Conservation (phyloP, 2,113 vertebrate species). For the Percopsis transmontana region DNA sequence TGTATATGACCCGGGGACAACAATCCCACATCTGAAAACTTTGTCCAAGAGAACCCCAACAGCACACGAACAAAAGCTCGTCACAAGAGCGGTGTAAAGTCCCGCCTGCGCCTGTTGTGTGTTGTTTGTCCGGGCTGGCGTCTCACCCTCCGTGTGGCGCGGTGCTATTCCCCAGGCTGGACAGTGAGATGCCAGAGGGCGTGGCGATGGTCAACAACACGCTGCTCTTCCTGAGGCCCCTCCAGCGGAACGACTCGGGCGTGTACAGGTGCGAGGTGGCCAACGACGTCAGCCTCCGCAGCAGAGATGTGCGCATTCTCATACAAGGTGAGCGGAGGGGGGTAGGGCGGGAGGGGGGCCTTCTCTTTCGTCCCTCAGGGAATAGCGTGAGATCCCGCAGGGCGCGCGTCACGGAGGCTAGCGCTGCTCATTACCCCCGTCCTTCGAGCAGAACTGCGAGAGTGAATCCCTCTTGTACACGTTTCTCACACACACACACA, state of each 20-base stretch:
- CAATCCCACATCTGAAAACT: too few relatives aligned
- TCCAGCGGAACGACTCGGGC: slow-evolving; percentile 92
- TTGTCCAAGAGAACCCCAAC: too few relatives aligned
- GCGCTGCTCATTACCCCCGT: slow-evolving; percentile 56
- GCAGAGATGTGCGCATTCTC: slow-evolving; percentile 88
- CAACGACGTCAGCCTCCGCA: slow-evolving; percentile 90
- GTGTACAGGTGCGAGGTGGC: slow-evolving; percentile 93
- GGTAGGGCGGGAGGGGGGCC: slow-evolving; percentile 35
- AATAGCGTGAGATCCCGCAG: slow-evolving; percentile 29
- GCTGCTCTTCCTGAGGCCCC: slow-evolving; percentile 87
- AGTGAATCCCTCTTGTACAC: slow-evolving; percentile 45
- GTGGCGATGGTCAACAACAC: slow-evolving; percentile 88
- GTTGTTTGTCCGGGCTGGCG: background rate
- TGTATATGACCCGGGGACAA: too few relatives aligned
- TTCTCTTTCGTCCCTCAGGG: slow-evolving; percentile 53
- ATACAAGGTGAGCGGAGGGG: slow-evolving; percentile 87
- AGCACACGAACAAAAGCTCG: too few relatives aligned
- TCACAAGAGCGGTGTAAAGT: too few relatives aligned
- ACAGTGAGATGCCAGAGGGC: slow-evolving; percentile 90
- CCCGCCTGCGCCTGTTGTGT: background rate
- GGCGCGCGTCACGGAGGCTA: slow-evolving; percentile 47
- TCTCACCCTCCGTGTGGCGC: slow-evolving; percentile 14
- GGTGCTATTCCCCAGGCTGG: slow-evolving; percentile 78
- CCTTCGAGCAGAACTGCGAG: slow-evolving; percentile 70
- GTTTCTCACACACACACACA: slow-evolving; percentile 30